Base-by-base conservation (phyloP, 2,113 vertebrate species). In the Datnioides undecimradiatus region DNA sequence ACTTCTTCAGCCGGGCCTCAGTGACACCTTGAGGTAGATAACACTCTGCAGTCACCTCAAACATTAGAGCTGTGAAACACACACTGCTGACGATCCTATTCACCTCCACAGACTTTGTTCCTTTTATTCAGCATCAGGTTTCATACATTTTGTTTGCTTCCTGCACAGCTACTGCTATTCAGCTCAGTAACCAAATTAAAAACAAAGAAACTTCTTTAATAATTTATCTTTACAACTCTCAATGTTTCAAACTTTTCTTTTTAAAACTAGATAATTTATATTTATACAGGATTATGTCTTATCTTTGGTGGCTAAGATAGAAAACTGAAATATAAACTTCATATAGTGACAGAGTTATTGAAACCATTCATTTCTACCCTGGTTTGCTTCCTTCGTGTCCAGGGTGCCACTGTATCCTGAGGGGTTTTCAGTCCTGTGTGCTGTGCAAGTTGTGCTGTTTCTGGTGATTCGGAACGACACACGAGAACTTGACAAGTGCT, bases 21-120 rank as follows among this genome's bases (percentile, higher is more conserved):
- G 82, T 68, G 79, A 87, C 87, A 79, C 65, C 40, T 65, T 91
- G 87, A 93, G 90, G 92, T 92, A 93, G 91, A 90, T 90, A 72
- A 81, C 86, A 60, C 74, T 82, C 79, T 88, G 74, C 76, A 65
- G 67, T 82, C 80, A 79, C 76, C 64, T 77, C 66, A 63, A 76
- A 65, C 65, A 58, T 45, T 33, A 64, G 58, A 72, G 68, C 66
- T 55, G 76, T 57, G 71, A 59, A 80, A 80, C 73, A 80, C 72
- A 86, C 52, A 51, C 73, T 41, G 54, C 55, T 55, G 43, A 58
- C 27, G 13, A 29, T 48, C 34, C 57, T 31, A 48, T 63, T 72
- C 46, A 34, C 55, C 55, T 71, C 29, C 52, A 79, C 36, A 60
- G 60, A 73, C 36, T 38, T 48, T 0, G 21, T 2, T 8, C n/a